A percentile compares a stretch with the other conserved stretches of the same genome.
Evolutionary conservation across 2,113 vertebrate species (phyloP).

Genomic region (Bubo scandiacus): DNA sequence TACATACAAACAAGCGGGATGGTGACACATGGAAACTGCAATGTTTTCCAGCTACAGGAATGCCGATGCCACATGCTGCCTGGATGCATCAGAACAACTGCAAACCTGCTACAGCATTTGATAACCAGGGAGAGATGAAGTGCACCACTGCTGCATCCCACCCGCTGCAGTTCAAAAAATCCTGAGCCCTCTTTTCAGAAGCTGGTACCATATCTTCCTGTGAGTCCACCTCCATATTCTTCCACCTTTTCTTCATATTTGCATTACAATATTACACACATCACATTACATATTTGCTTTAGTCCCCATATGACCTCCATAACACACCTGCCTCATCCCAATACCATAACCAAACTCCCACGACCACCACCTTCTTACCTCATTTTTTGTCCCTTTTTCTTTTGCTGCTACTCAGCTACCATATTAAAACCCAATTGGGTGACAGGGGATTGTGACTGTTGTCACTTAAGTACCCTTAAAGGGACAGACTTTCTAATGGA

Average conservation of each 20-base stretch:
- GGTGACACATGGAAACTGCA: neutral
- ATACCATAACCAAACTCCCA: accelerated
- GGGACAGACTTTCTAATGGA: neutral
- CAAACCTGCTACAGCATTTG: neutral
- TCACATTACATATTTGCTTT: neutral
- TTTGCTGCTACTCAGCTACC: neutral
- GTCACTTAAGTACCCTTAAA: constrained; percentile 5
- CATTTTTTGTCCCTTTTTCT: neutral
- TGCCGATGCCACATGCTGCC: neutral
- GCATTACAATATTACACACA: neutral
- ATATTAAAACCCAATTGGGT: neutral
- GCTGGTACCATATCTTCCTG: neutral
- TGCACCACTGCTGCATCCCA: accelerated
- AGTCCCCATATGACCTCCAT: neutral
- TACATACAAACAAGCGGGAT: neutral
- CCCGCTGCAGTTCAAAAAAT: neutral
- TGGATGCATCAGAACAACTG: neutral
- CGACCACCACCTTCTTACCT: neutral
- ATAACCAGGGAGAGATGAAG: neutral
- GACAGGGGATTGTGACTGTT: neutral
- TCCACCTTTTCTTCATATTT: neutral
- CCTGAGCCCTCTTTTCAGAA: neutral
- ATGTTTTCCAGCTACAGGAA: neutral
- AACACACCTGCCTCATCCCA: neutral
- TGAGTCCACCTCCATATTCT: neutral